Percentiles rank a stretch among this genome's conserved stretches.
Conservation (phyloP, 2,888 invertebrate genomes). For the Acrocera orbiculus region DNA sequence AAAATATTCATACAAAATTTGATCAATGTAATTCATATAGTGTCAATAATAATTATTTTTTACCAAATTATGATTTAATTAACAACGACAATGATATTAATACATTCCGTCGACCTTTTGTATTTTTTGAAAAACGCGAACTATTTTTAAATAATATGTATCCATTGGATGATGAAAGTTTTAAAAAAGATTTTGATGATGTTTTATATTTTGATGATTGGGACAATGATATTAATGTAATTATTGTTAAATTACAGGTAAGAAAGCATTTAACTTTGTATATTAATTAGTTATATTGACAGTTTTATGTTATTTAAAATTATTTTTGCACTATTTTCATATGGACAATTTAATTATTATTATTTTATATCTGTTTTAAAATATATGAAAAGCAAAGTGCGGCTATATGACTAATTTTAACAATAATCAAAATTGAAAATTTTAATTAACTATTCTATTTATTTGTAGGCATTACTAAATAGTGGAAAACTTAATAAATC, state of each 20-base stretch:
- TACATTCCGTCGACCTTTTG: conserved; percentile 7
- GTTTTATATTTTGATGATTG: conserved; percentile 7
- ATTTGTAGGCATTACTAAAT: conserved; percentile 39
- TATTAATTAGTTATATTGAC: no score
- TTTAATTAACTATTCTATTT: conserved; percentile 9
- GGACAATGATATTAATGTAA: conserved; percentile 7
- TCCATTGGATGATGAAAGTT: conserved; percentile 4
- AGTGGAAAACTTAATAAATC: conserved; percentile 36
- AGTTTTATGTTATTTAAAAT: background rate
- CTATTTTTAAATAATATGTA: conserved; percentile 9
- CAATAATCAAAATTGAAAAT: background rate
- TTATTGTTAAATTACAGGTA: conserved; percentile 11
- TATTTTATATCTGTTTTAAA: no score
- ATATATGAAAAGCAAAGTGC: no score
- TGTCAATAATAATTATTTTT: background rate
- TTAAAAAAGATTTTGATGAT: conserved; percentile 6
- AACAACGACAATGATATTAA: background rate
- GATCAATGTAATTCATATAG: background rate
- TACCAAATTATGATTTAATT: conserved; percentile 3
- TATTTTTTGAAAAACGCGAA: conserved; percentile 10
- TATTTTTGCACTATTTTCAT: background rate
- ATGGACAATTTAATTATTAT: no score
- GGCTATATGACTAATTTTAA: no score
- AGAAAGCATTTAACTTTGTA: no score
- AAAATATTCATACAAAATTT: conserved; percentile 5